phyloP scores from a whole-genome alignment of 37 sponge, comb jelly and placozoan species.

The Diacarnus erythraeanus region DNA sequence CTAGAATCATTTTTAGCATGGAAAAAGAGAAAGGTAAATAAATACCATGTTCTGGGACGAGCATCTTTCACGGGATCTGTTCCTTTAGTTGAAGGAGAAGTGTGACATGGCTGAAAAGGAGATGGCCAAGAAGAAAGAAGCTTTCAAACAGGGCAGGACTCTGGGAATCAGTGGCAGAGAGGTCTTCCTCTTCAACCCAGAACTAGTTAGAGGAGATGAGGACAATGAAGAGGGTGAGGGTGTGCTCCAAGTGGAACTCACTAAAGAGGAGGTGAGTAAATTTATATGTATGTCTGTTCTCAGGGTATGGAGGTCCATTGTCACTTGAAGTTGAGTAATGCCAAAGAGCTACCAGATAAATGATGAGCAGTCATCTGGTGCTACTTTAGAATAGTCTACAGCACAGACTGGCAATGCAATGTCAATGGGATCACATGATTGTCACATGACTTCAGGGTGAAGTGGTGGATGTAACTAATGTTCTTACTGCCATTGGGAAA shows the following conservation, averaged over 20 bases:
- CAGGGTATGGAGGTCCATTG: too few relatives aligned
- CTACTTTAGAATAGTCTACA: too few relatives aligned
- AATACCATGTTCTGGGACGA: neutral
- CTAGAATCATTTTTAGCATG: conserved; percentile 82
- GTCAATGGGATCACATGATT: too few relatives aligned
- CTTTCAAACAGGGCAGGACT: conserved; percentile 83
- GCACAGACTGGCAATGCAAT: too few relatives aligned
- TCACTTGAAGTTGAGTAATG: too few relatives aligned
- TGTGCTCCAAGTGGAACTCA: neutral
- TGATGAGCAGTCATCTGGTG: too few relatives aligned
- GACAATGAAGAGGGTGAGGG: conserved; percentile 27
- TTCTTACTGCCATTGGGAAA: neutral
- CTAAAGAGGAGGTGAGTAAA: neutral
- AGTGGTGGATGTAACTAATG: conserved; percentile 22
- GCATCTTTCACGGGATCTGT: neutral
- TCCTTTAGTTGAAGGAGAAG: conserved; percentile 69
- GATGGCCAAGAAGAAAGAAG: conserved; percentile 75
- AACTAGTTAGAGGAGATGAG: conserved; percentile 85
- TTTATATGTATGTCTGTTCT: neutral
- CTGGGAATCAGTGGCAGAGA: conserved; percentile 94
- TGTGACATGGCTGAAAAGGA: conserved; percentile 54
- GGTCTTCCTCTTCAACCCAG: conserved; percentile 96
- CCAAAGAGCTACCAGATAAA: too few relatives aligned
- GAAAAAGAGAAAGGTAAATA: conserved; percentile 86
- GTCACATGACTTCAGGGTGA: neutral